These are phyloP conservation scores for Gnathochromis pfefferi DNA, from an alignment of 2,113 vertebrate genomes.

Conservation along the genomic window DNA sequence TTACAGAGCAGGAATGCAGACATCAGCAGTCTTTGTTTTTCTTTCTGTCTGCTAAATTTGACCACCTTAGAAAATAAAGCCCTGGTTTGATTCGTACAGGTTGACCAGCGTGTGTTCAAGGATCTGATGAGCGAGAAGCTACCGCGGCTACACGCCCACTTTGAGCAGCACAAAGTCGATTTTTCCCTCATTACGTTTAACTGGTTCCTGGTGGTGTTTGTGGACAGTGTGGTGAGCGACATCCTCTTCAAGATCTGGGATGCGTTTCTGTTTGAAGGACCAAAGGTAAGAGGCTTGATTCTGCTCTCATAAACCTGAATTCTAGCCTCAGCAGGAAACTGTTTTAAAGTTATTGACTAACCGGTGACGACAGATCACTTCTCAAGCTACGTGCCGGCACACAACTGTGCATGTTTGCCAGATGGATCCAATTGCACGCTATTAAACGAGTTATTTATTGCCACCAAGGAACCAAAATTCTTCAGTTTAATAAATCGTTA, in stretches of 20 bases:
- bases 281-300: conserved; percentile 77
- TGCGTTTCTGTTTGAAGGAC: conserved; percentile 92
- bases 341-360: neutral
- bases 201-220: conserved; percentile 98
- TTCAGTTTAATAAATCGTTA: neutral
- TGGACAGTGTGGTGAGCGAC: conserved; percentile 94
- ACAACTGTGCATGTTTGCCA: neutral
- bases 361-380: neutral
- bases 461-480: neutral
- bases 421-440: neutral
- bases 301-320: neutral
- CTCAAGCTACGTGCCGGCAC: neutral
- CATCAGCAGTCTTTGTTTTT: neutral
- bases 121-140: conserved; percentile 95
- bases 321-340: neutral
- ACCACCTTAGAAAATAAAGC: neutral
- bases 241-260: conserved; percentile 98
- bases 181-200: conserved; percentile 98
- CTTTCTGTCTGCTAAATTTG: neutral
- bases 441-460: neutral
- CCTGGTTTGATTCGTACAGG: conserved; percentile 61
- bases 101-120: conserved; percentile 95
- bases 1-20: neutral
- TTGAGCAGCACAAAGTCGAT: conserved; percentile 90
- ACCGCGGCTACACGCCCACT: conserved; percentile 85